Conservation (phyloP, 2,797 vertebrate species). For the Labroides dimidiatus region DNA sequence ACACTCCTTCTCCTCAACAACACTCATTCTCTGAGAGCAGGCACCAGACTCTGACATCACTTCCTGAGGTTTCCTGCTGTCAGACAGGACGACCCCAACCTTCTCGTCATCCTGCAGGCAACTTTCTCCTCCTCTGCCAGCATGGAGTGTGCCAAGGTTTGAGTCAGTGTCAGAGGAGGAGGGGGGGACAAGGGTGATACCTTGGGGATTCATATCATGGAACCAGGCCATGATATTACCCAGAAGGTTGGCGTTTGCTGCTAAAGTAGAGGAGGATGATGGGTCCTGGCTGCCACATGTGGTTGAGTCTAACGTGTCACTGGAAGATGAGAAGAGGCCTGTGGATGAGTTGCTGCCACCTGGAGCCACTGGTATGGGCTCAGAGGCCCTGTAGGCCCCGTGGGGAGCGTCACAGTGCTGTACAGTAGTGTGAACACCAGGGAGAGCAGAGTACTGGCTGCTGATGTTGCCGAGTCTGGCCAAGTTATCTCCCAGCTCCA, state of each 20-base stretch:
- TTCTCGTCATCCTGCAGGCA: conserved; percentile 47
- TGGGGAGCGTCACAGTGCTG: conserved; percentile 81
- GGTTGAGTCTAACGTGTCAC: conserved; percentile 85
- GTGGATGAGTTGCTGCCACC: conserved; percentile 71
- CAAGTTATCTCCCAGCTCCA: conserved; percentile 93
- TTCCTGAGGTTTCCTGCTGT: conserved; percentile 77
- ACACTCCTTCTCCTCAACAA: conserved; percentile 77
- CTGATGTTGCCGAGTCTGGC: conserved; percentile 85
- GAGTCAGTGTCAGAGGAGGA: conserved; percentile 80
- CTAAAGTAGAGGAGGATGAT: conserved; percentile 69
- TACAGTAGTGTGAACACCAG: conserved; percentile 27
- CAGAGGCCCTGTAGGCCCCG: conserved; percentile 79
- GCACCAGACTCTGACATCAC: conserved; percentile 76
- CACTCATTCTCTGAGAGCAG: conserved; percentile 72
- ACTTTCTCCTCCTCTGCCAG: conserved; percentile 7
- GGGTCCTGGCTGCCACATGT: conserved; percentile 83
- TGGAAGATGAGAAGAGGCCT: conserved; percentile 86
- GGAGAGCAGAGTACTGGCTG: conserved; percentile 64
- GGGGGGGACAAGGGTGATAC: conserved; percentile 92
- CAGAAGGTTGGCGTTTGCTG: conserved; percentile 91
- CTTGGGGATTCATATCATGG: conserved; percentile 98
- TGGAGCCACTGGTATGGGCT: conserved; percentile 62
- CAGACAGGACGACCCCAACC: conserved; percentile 1
- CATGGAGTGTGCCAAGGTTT: conserved; percentile 68
- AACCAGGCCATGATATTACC: conserved; percentile 99